Conservation (phyloP, 2,888 invertebrate species). For the Carterocephalus palaemon region DNA sequence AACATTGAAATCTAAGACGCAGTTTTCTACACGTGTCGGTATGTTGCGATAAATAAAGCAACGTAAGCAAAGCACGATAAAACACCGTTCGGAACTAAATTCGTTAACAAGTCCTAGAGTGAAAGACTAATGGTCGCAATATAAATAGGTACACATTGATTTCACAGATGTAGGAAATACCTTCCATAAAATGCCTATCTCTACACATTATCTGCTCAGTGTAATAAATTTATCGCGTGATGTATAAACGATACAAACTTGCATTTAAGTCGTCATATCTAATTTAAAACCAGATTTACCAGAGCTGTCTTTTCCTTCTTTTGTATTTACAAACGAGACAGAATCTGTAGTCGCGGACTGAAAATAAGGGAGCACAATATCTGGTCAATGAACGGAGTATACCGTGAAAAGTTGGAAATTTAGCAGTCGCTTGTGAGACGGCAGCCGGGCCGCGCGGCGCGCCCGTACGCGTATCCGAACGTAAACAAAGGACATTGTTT, state of each 20-base stretch:
- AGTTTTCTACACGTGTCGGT: conserved; percentile 14
- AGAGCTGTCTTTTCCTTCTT: conserved; percentile 10
- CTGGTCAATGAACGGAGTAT: conserved; percentile 38
- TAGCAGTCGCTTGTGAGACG: conserved; percentile 38
- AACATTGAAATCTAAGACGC: conserved; percentile 8
- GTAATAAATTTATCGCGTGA: background rate
- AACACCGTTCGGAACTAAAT: no score
- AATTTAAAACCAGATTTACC: conserved; percentile 1
- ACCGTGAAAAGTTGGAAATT: conserved; percentile 22
- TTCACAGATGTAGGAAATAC: no score
- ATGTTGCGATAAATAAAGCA: conserved; percentile 13
- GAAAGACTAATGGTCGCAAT: no score
- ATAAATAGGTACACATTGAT: no score
- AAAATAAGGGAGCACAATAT: conserved; percentile 34
- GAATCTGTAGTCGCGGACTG: conserved; percentile 24
- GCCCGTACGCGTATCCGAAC: conserved; percentile 34
- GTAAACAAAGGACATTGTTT: conserved; percentile 42
- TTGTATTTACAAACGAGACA: conserved; percentile 26
- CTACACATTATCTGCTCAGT: no score
- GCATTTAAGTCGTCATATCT: background rate
- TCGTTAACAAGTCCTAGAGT: no score
- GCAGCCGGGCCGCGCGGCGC: conserved; percentile 33
- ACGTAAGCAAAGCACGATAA: no score
- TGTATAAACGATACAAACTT: no score
- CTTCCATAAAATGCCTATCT: no score